Percentiles rank a stretch among this genome's conserved stretches.
Conservation (phyloP, 2,888 invertebrate species). For the Acleris emargana region DNA sequence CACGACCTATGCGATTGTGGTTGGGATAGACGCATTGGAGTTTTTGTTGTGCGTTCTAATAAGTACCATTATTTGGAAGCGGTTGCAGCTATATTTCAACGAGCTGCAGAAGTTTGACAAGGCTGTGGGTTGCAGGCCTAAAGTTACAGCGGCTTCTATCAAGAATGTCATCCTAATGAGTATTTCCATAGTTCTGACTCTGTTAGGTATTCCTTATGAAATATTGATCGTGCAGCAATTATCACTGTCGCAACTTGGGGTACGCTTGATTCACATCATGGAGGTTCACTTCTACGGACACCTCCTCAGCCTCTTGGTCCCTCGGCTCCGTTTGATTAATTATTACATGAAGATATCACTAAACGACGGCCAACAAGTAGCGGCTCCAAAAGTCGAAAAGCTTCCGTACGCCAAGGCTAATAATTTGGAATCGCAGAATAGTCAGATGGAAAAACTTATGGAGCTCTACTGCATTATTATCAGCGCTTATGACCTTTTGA, state of each 20-base stretch:
- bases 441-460: constrained; percentile 58
- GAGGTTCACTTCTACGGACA: constrained; percentile 62
- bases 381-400: constrained; percentile 45
- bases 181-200: constrained; percentile 41
- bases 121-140: constrained; percentile 54
- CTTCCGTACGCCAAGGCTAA: constrained; percentile 44
- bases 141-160: constrained; percentile 46
- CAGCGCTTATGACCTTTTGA: constrained; percentile 57
- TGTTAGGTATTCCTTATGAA: constrained; percentile 32
- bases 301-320: constrained; percentile 55
- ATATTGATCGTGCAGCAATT: constrained; percentile 27
- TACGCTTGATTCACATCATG: constrained; percentile 46
- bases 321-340: constrained; percentile 58
- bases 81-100: constrained; percentile 50
- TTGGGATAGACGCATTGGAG: constrained; percentile 37
- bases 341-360: constrained; percentile 55
- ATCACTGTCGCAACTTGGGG: constrained; percentile 39
- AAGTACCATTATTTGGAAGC: constrained; percentile 48
- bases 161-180: constrained; percentile 46
- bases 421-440: constrained; percentile 42
- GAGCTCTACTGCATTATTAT: constrained; percentile 60
- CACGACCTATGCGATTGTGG: not conserved
- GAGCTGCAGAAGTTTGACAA: constrained; percentile 56
- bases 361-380: constrained; percentile 42
- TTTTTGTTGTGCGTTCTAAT: constrained; percentile 46